These are phyloP conservation scores for Blomia tropicalis DNA, from an alignment of 2,888 invertebrate genomes.

Conservation along the genomic window DNA sequence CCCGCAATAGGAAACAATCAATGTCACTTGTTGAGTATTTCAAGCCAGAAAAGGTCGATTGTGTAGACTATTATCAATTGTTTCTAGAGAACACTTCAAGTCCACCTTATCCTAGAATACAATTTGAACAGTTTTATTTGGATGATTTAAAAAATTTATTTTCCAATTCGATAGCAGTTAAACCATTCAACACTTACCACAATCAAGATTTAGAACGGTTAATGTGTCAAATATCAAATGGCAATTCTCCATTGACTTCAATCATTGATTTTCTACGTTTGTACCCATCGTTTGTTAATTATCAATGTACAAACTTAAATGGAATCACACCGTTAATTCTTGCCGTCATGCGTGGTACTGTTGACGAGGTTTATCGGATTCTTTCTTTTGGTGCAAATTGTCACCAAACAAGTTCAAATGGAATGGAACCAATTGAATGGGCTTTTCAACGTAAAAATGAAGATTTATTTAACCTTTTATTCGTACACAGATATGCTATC, in stretches of 20 bases:
- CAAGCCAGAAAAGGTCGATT: neutral
- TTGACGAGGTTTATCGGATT: neutral
- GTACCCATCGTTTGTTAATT: neutral
- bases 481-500: neutral
- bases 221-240: neutral
- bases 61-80: neutral
- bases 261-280: neutral
- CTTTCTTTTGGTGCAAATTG: neutral
- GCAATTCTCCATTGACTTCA: neutral
- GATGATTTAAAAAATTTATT: neutral
- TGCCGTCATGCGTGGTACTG: neutral
- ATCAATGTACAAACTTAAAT: neutral
- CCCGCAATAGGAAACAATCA: neutral
- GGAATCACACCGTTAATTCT: conserved; percentile 3
- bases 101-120: neutral
- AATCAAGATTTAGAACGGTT: neutral
- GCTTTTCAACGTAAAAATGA: neutral
- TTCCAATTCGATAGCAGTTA: neutral
- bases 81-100: neutral
- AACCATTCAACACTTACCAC: neutral
- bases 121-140: neutral
- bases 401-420: neutral
- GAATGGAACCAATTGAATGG: conserved; percentile 1
- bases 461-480: neutral
- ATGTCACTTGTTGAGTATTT: neutral